Evolutionary conservation across 2,113 vertebrate species (phyloP).

Genomic region (Hyperoodon ampullatus): DNA sequence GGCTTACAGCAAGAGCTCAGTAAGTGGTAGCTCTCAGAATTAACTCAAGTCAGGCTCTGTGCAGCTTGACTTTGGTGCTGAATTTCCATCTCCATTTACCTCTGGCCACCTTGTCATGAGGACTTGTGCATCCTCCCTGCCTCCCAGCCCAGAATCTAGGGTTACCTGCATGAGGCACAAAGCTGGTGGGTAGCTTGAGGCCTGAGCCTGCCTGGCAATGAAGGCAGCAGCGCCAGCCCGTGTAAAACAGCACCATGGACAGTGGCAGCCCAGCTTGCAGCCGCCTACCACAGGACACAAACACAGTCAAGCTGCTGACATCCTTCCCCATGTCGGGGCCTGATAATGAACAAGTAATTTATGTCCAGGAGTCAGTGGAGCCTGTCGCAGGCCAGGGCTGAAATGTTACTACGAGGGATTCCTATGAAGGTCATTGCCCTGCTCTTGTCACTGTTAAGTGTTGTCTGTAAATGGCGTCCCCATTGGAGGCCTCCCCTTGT

Average conservation of each 20-base stretch:
- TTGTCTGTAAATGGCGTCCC: conserved; percentile 64
- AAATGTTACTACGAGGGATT: conserved; percentile 75
- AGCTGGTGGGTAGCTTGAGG: neutral
- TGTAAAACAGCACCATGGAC: conserved; percentile 7
- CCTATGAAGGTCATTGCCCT: conserved; percentile 75
- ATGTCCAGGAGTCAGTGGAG: conserved; percentile 78
- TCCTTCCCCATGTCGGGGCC: conserved; percentile 58
- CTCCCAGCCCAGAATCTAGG: neutral
- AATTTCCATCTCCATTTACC: neutral
- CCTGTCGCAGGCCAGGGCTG: conserved; percentile 72
- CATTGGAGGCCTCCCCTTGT: conserved; percentile 34
- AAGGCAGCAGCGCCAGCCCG: neutral
- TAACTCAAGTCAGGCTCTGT: neutral
- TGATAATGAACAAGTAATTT: conserved; percentile 82
- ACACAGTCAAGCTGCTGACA: conserved; percentile 69
- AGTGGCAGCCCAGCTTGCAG: neutral
- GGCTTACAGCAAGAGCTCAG: neutral
- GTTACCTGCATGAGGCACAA: neutral
- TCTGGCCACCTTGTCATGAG: neutral
- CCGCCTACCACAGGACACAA: conserved; percentile 43
- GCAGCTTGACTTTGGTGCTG: neutral
- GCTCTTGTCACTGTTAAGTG: conserved; percentile 70
- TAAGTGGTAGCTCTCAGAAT: neutral
- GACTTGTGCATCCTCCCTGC: neutral
- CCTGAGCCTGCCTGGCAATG: neutral